Evolutionary conservation across 2,113 vertebrate genomes (phyloP).

Genomic region (Heteronetta atricapilla): DNA sequence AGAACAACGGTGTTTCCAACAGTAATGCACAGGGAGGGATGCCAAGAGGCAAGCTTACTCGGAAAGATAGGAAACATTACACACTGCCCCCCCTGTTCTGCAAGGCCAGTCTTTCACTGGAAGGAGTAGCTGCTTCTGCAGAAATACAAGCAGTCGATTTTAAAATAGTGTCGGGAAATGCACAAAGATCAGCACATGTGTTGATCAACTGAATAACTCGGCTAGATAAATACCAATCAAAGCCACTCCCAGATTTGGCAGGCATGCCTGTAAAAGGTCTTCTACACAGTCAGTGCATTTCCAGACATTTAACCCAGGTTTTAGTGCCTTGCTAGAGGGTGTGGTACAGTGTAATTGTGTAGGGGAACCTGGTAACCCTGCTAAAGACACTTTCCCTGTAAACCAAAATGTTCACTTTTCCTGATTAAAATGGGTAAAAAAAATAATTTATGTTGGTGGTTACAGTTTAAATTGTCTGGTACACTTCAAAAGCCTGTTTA

Average conservation of each 20-base stretch:
- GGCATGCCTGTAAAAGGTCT: neutral
- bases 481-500: constrained; percentile 62
- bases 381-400: neutral
- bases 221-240: neutral
- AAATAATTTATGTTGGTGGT: constrained; percentile 38
- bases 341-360: neutral
- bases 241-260: neutral
- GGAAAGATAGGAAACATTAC: neutral
- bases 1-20: neutral
- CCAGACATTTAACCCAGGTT: neutral
- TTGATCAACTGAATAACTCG: neutral
- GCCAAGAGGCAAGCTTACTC: neutral
- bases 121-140: neutral
- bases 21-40: neutral
- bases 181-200: fast-evolving
- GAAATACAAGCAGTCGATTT: neutral
- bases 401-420: neutral
- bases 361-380: neutral
- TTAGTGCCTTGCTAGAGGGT: neutral
- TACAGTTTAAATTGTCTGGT: constrained; percentile 35
- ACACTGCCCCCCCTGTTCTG: neutral
- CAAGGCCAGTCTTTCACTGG: neutral
- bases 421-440: neutral
- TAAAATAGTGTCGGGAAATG: neutral
- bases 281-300: neutral